Evolutionary conservation across 2,888 invertebrate genomes (phyloP), one percentile per base, ranked within the genome.

Genomic region (Campoplex capitator): DNA sequence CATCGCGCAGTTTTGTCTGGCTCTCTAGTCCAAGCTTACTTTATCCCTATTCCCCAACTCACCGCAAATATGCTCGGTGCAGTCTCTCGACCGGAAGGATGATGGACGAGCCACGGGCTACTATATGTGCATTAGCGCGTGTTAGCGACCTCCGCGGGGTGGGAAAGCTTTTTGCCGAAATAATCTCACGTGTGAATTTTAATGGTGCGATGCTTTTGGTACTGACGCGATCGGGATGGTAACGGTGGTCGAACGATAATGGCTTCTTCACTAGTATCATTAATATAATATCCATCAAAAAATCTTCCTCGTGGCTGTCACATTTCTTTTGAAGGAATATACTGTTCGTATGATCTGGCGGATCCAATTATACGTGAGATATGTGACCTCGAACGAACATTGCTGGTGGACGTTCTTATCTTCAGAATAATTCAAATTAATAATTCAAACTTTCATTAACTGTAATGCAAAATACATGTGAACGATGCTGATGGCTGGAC

Each of bases 111-210:
- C 81, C 83, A 83, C 42, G 75, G 13, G n/a, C 56, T 58, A 71
- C 56, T 84, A 54, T 81, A 80, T 62, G 51, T 77, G 56, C 79
- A 48, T 68, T 68, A 75, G 56, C 65, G 70, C 68, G 73, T 48
- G 58, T n/a, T 75, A 45, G 78, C 23, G 58, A 68, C 54, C 81
- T 62, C 45, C 28, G 74, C 80, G 74, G 54, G 62, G 51, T 48
- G 79, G 56, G 86, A 88, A 89, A 86, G 89, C 89, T 76, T 88
- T 92, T 92, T 92, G 91, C 89, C 82, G 78, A 91, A 91, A 92
- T 92, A 92, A 92, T 92, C 92, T 92, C 89, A 87, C 89, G 83
- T 83, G 87, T 90, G 90, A 91, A 91, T 92, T 92, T 92, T 91
- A 89, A 90, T 89, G 86, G 89, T 76, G 77, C 81, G 71, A 58